Evolutionary conservation across 2,797 vertebrate species (phyloP).

Genomic region (Argya squamiceps): DNA sequence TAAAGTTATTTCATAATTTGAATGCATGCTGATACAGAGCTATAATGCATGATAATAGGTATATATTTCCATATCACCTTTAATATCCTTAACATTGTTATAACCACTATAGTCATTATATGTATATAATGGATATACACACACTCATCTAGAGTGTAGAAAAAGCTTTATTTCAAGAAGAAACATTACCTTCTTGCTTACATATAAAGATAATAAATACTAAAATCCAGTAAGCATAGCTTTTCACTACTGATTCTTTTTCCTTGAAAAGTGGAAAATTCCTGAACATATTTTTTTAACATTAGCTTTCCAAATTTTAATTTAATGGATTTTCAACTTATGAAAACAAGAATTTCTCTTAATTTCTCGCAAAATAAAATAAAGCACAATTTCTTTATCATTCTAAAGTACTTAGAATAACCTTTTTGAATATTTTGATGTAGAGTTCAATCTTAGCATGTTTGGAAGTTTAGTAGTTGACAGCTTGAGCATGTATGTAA

Average conservation of each 20-base stretch:
- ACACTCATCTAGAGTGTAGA: neutral
- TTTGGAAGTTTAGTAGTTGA: neutral
- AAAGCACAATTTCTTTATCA: neutral
- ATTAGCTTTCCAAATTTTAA: neutral
- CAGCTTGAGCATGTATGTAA: neutral
- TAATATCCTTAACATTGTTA: neutral
- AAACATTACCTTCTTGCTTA: neutral
- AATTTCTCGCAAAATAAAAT: neutral
- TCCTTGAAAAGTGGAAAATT: neutral
- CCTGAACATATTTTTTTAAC: neutral
- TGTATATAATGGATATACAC: neutral
- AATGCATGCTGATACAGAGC: neutral
- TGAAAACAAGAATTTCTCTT: neutral
- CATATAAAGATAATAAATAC: neutral
- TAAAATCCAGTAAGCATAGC: neutral
- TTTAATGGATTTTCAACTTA: neutral
- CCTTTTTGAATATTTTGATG: neutral
- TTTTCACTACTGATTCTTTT: neutral
- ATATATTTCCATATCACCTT: neutral
- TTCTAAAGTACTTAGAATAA: neutral
- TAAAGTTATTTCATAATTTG: neutral
- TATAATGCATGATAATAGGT: neutral
- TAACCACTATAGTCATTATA: neutral
- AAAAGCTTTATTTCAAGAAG: neutral
- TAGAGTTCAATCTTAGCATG: neutral